Base-by-base conservation (phyloP, 2,888 invertebrate genomes). In the Ecliptopera silaceata region DNA sequence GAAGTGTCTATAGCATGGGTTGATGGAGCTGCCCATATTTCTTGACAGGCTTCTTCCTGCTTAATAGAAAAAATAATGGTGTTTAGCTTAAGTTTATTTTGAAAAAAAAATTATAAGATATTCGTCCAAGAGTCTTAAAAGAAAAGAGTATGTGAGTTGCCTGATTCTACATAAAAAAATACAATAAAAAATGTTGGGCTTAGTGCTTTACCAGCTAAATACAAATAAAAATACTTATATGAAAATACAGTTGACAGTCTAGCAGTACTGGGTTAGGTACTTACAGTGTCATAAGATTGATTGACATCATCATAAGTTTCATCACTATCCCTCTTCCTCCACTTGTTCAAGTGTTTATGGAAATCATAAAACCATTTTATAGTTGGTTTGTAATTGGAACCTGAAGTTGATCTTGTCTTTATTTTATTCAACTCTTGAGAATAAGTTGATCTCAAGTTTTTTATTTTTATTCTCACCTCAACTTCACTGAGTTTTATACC, bases 321-420 rank as follows among this genome's bases (percentile, higher is more conserved):
- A 6, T 69, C 70, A 12, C 12, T 29, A 12, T 53, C 53, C 12
- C 22, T 22, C 55, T 68, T 72, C 49, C 68, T 71, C 18, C 62
- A 36, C 4, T 55, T 63, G 15, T 57, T 63, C 4, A 72, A 62
- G 51, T 61, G 71, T 64, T 74, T 77, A 54, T 86, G 79, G 81
- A 82, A 84, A 31, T 77, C 76, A 0, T 67, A 53, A 57, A 86
- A 86, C 86, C 86, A 86, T 66, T 78, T 82, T 45, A 86, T 74
- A 0, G 72, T 78, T 0, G 86, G 81, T 53, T 66, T 79, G 56
- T 81, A 84, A 10, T 36, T 32, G 12, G 17, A 10, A 10, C 45
- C 54, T 8, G 45, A 68, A 0, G 66, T 65, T 0, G 84, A 79
- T 0, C 82, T 71, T n/a, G 71, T 70, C 32, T 71, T 76, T 66